Evolutionary conservation across 1,140 invertebrate species (phyloP).

Genomic region (Archegozetes longisetosus): DNA sequence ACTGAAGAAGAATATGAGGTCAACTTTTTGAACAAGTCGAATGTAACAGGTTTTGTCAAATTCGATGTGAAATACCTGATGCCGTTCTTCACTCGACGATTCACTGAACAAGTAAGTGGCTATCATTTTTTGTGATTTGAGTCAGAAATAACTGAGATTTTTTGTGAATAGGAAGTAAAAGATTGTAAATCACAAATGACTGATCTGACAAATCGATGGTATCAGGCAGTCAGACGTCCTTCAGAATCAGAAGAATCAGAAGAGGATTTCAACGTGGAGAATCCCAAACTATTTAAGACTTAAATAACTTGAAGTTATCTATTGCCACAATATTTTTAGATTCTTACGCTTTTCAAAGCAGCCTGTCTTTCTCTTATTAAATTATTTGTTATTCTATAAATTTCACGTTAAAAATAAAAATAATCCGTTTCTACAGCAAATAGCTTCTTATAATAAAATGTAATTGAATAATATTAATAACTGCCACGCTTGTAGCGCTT

Average conservation of each 20-base stretch:
- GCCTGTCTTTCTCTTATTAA: no score
- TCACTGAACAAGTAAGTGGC: conserved; percentile 59
- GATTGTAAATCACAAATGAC: conserved; percentile 93
- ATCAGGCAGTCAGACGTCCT: conserved; percentile 62
- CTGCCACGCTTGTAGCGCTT: no score
- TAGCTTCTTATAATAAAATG: no score
- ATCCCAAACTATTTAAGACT: background rate
- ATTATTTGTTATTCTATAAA: no score
- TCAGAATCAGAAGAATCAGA: conserved; percentile 19
- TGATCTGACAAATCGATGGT: conserved; percentile 88
- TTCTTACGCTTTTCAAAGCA: no score
- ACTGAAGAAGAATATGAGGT: conserved; percentile 87
- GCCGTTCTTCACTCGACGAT: conserved; percentile 83
- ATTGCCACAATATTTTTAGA: background rate
- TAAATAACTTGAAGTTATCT: background rate
- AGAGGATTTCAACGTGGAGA: conserved; percentile 11
- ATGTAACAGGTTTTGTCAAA: conserved; percentile 62
- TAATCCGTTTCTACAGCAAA: no score
- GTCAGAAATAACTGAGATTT: background rate
- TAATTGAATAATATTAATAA: no score
- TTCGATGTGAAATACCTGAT: conserved; percentile 84
- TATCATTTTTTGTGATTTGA: conserved; percentile 7
- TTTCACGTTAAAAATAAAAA: no score
- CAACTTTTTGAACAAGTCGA: conserved; percentile 34
- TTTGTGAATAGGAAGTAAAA: conserved; percentile 55